Evolutionary conservation across 2,888 invertebrate genomes (phyloP), one percentile per base, ranked within the genome.

Genomic region (Metalampra italica): DNA sequence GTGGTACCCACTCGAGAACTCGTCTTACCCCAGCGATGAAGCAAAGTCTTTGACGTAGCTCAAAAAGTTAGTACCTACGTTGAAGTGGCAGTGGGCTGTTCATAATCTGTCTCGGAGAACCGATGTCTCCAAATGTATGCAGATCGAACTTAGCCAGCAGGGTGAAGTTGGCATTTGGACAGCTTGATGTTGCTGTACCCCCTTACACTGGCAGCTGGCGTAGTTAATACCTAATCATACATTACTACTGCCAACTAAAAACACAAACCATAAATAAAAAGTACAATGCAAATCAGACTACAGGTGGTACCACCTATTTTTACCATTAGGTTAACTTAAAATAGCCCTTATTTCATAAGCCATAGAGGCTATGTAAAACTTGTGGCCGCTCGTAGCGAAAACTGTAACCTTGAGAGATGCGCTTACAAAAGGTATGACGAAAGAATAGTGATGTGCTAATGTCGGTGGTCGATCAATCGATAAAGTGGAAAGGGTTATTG

Each of bases 381-480:
- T 13, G 2, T 38, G n/a, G 38, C 38, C 9, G 1, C 1, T 2
- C 38, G 38, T 14, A 30, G 42, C 42, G 29, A 29, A 42, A 30
- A 42, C 29, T 12, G 42, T 37, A 46, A 49, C 58, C 58, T 56
- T 58, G 56, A 54, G 48, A 45, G 64, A 59, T 63, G 66, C 60
- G 63, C 59, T 55, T 59, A 55, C 53, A 53, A 50, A 37, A 50
- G 50, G 46, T 54, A 50, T 64, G 59, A 54, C 60, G 60, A 50
- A 56, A 59, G 45, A 43, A 34, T 56, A 60, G 54, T 48, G 55
- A 54, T 53, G 57, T 48, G 53, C 53, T 22, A 50, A 45, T 45
- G 46, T 49, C 46, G 51, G 51, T 52, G 51, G 43, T 52, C 49
- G 51, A 56, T 34, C 3, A 36, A 36, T 36, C 36, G 36, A 36